Evolutionary conservation across 2,888 invertebrate species (phyloP), one percentile per base, ranked within the genome.

Genomic region (Cephonodes hylas): DNA sequence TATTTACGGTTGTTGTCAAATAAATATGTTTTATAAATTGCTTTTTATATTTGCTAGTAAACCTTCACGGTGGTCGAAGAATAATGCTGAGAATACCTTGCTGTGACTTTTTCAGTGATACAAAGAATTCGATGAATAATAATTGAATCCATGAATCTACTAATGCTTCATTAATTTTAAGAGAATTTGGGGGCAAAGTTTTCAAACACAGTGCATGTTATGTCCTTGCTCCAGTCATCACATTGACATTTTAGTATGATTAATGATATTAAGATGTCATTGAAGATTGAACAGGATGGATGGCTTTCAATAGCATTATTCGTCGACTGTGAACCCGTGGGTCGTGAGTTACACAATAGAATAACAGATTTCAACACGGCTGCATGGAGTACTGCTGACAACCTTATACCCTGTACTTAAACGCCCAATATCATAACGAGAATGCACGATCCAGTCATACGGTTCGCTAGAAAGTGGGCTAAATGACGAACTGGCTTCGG

Each of bases 251-350:
- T 75, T 72, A 73, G 69, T 74, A 75, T 77, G 81, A 83, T 81
- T 75, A 76, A 84, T 80, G 74, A 66, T 66, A 73, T 74, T 70
- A 72, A 77, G 76, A 74, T 75, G 73, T 71, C 67, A 72, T 73
- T 75, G 70, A 71, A 71, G 71, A 74, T 78, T 83, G 81, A 85
- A 86, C 86, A 77, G 81, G 77, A 82, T 83, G 79, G 80, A 84
- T 81, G 77, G 73, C 53, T 72, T 68, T 68, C 72, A 70, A 66
- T 74, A 70, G 74, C 75, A 82, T 79, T 73, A 78, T 83, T 78
- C 70, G 75, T 75, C 80, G 83, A 86, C 89, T 87, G 86, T 85
- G 85, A 87, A 84, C 84, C n/a, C 77, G 88, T 84, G 82, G 84
- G 84, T 80, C 83, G 86, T 64, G 58, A 66, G 71, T 90, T 88